Evolutionary conservation across 2,888 invertebrate genomes (phyloP), one percentile per base, ranked within the genome.

Genomic region (Stramonita haemastoma): DNA sequence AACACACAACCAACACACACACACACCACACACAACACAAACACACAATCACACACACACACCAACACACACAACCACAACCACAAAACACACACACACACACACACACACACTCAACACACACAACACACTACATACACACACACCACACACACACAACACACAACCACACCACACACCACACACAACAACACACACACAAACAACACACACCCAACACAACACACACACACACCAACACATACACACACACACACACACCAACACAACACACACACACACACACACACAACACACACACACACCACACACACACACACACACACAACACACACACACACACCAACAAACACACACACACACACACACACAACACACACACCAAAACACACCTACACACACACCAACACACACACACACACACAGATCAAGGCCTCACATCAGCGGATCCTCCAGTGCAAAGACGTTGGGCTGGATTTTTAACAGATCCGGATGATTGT

Each of bases 401-500:
- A 66, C 19, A 2, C 17, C 2, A 1, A 66, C 19, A 6, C 66
- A 22, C 26, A 66, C 26, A 22, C 17, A 66, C 17, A 66, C 17
- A 22, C 26, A 26, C 19, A 66, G 26, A 66, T 66, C 19, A 22
- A 6, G 0, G n/a, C n/a, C 73, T 73, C n/a, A 11, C 73, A 13
- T 73, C 29, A 0, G 26, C n/a, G 73, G n/a, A 26, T 0, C 29
- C 26, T 29, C n/a, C 73, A 73, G n/a, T n/a, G 26, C n/a, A n/a
- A 73, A 73, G n/a, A 73, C 73, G n/a, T 73, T 73, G 1, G 26
- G 0, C 29, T 73, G 73, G 73, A 73, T 73, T 5, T 6, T 5
- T 1, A 8, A 36, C 32, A 87, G 60, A 26, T 87, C 87, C 13
- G 46, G 86, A 29, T 19, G 29, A 46, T 70, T 87, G 87, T 87